phyloP scores from a whole-genome alignment of 2,888 invertebrate genomes.

The Tetranychus piercei region DNA sequence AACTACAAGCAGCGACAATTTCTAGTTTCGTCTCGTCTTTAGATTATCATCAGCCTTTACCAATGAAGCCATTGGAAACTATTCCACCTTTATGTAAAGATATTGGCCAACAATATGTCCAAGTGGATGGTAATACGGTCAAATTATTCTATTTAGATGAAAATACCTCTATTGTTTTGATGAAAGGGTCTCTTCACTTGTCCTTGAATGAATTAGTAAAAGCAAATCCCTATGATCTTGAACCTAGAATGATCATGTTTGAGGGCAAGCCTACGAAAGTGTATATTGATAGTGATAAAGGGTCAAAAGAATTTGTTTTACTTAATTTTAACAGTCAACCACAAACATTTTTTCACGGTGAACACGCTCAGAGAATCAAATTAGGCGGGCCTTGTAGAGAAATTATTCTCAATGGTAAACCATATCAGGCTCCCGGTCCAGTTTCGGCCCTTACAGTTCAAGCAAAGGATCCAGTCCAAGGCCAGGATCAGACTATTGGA shows the following conservation, averaged over 20 bases:
- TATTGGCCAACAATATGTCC: conserved; percentile 15
- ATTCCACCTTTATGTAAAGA: background rate
- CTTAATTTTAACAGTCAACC: conserved; percentile 17
- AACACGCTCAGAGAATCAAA: conserved; percentile 21
- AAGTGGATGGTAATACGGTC: conserved; percentile 16
- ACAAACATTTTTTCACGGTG: conserved; percentile 17
- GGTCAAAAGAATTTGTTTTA: conserved; percentile 14
- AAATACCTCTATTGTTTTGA: conserved; percentile 16
- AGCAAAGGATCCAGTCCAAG: background rate
- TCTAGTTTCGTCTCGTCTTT: background rate
- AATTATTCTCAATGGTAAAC: conserved; percentile 43
- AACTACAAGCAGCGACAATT: background rate
- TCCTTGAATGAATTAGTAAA: conserved; percentile 17
- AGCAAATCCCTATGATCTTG: conserved; percentile 16
- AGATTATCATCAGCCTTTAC: background rate
- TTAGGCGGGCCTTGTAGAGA: conserved; percentile 27
- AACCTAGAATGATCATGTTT: conserved; percentile 25
- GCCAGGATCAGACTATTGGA: background rate
- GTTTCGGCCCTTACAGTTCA: background rate
- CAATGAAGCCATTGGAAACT: background rate
- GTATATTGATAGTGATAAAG: conserved; percentile 22
- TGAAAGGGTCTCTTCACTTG: conserved; percentile 17
- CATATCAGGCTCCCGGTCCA: conserved; percentile 51
- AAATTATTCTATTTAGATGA: conserved; percentile 20
- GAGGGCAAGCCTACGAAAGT: conserved; percentile 24